These are phyloP conservation scores for Cydia pomonella DNA, from an alignment of 1,140 invertebrate genomes.

Conservation along the genomic window DNA sequence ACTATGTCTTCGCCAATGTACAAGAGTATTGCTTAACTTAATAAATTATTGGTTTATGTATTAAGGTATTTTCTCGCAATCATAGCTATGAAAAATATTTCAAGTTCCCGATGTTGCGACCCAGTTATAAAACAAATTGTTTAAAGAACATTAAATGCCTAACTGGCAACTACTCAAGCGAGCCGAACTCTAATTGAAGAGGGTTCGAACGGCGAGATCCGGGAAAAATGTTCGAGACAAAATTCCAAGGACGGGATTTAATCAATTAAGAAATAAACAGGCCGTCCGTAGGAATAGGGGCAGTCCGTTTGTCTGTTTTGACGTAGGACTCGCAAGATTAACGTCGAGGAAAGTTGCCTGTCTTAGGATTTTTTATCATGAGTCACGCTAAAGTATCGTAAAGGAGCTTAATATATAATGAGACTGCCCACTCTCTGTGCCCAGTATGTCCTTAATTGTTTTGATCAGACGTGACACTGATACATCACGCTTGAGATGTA, in stretches of 20 bases:
- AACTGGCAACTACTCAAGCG: conserved; percentile 16
- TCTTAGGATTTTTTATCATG: not conserved
- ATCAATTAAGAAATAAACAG: conserved; percentile 33
- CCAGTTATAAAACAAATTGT: conserved; percentile 12
- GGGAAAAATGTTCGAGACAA: conserved; percentile 19
- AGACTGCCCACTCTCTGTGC: no score
- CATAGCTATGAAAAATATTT: not conserved
- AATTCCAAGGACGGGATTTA: conserved; percentile 25
- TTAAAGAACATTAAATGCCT: conserved; percentile 15
- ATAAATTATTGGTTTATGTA: not conserved
- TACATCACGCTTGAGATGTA: no score
- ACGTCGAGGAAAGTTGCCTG: not conserved
- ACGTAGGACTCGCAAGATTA: not conserved
- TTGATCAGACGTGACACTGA: no score
- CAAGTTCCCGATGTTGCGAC: not conserved
- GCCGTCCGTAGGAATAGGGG: not conserved
- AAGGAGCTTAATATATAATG: no score
- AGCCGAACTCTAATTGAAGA: conserved; percentile 23
- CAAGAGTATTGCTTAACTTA: no score
- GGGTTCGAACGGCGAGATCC: not conserved
- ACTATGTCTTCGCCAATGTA: no score
- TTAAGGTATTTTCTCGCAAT: not conserved
- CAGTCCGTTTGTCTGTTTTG: conserved; percentile 3
- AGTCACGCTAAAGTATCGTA: no score
- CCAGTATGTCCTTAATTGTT: no score